Evolutionary conservation across 2,797 vertebrate species (phyloP).

Genomic region (Nyctalus aviator): DNA sequence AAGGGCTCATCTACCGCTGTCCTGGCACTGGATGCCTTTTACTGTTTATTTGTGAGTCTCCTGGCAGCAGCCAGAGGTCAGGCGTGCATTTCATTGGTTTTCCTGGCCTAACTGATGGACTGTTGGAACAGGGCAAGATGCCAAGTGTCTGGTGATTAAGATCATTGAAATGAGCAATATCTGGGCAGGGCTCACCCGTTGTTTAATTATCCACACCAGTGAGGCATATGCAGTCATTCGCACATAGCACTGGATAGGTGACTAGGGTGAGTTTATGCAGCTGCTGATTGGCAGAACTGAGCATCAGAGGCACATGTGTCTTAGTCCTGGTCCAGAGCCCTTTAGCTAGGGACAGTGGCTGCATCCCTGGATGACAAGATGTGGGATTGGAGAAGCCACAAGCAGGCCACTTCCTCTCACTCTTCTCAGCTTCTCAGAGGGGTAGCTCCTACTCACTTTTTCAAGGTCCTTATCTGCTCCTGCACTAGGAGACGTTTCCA

Average conservation of each 20-base stretch:
- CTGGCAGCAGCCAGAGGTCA: background rate
- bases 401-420: conserved; percentile 62
- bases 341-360: background rate
- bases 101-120: background rate
- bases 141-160: background rate
- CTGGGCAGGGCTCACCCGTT: background rate
- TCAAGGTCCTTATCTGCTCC: conserved; percentile 63
- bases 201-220: background rate
- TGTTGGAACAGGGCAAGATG: no score
- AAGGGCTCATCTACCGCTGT: rapidly evolving
- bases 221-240: background rate
- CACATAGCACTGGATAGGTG: no score
- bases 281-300: background rate
- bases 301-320: no score
- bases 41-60: background rate
- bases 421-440: conserved; percentile 14
- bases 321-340: background rate
- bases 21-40: background rate
- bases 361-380: background rate
- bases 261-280: background rate
- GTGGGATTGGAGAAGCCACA: background rate
- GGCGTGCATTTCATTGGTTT: background rate
- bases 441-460: conserved; percentile 41
- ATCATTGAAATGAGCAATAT: background rate
- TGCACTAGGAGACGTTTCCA: conserved; percentile 46